Conservation (phyloP, 1,140 invertebrate genomes). For the Neuroterus valhalla region DNA sequence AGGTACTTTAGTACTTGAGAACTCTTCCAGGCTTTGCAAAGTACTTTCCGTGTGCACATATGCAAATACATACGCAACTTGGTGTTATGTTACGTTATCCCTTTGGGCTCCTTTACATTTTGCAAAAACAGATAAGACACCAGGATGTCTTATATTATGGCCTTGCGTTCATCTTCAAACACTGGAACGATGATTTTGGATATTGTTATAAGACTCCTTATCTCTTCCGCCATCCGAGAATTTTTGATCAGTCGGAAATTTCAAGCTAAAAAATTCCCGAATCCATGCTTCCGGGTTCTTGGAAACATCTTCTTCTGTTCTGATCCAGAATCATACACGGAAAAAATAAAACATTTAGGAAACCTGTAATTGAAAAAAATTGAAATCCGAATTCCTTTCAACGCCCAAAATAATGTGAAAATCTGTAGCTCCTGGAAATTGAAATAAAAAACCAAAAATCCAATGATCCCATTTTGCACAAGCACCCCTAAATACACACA, state of each 20-base stretch:
- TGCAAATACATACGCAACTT: constrained; percentile 1
- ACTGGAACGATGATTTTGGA: constrained; percentile 1
- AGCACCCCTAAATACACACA: too few species aligned
- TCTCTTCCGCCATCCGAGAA: constrained; percentile 5
- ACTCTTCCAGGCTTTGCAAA: constrained; percentile 16
- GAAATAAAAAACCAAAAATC: too few species aligned
- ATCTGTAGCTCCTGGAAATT: too few species aligned
- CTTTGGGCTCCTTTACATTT: constrained; percentile 25
- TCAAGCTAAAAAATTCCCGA: background rate
- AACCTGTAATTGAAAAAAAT: too few species aligned
- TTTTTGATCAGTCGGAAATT: background rate
- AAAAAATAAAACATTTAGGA: too few species aligned
- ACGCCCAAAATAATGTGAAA: too few species aligned
- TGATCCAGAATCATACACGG: too few species aligned
- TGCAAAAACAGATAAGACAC: constrained; percentile 25
- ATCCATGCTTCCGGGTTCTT: too few species aligned
- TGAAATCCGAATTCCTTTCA: too few species aligned
- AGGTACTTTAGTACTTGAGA: constrained; percentile 20
- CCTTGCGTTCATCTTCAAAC: constrained; percentile 8
- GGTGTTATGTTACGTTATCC: constrained; percentile 15
- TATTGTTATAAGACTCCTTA: background rate
- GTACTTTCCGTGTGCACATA: background rate
- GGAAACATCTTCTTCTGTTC: too few species aligned
- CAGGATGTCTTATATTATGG: constrained; percentile 17
- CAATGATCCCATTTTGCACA: too few species aligned